Evolutionary conservation across 1,140 invertebrate genomes (phyloP).

Genomic region (Tetragnatha versicolor): DNA sequence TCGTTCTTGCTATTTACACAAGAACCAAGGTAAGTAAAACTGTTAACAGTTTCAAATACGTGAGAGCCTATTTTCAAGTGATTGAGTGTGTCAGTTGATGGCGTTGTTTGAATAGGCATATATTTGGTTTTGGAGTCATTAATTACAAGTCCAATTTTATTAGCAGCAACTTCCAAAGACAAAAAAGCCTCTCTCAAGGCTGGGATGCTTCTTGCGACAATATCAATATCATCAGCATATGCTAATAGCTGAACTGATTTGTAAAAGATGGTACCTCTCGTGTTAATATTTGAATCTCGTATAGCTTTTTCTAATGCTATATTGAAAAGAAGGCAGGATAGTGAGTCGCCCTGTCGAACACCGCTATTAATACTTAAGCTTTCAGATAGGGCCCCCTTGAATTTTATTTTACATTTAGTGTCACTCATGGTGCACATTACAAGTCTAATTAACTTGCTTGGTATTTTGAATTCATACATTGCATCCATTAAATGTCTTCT

Average conservation of each 20-base stretch:
- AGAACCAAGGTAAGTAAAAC: background rate
- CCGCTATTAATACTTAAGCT: constrained; percentile 7
- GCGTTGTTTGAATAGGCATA: background rate
- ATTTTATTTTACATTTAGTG: background rate
- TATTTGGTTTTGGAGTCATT: background rate
- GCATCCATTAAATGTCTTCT: constrained; percentile 6
- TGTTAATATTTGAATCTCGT: background rate
- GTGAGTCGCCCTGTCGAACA: background rate
- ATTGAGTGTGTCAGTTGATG: background rate
- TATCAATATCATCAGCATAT: constrained; percentile 2
- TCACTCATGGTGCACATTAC: background rate
- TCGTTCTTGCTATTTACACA: background rate
- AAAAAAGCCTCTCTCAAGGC: background rate
- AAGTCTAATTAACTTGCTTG: background rate
- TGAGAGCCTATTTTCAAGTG: background rate
- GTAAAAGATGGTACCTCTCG: background rate
- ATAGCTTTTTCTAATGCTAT: background rate
- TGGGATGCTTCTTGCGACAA: background rate
- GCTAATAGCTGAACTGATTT: background rate
- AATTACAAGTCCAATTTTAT: background rate
- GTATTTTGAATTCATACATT: constrained; percentile 3
- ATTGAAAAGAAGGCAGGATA: constrained; percentile 7
- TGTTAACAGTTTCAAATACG: background rate
- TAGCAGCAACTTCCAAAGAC: background rate
- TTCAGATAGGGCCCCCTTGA: background rate